phyloP scores from a whole-genome alignment of 2,797 vertebrate genomes.

The Cyprinella venusta region DNA sequence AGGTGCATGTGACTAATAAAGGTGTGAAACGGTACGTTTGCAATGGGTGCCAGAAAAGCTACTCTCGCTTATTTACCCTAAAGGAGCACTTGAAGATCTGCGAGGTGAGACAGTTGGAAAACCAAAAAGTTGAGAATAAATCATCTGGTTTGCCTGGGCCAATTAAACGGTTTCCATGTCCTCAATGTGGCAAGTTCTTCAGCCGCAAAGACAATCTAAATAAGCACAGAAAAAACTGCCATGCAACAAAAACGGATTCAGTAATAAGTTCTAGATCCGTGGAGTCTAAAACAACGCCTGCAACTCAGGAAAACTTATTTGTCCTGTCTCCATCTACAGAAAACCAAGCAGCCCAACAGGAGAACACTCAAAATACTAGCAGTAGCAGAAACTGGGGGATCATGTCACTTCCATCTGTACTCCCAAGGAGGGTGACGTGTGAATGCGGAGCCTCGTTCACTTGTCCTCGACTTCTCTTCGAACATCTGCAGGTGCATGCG shows the following conservation, averaged over 20 bases:
- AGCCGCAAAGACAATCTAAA: slow-evolving; percentile 81
- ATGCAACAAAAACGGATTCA: slow-evolving; percentile 53
- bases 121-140: slow-evolving; percentile 31
- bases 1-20: slow-evolving; percentile 65
- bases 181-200: slow-evolving; percentile 74
- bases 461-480: slow-evolving; percentile 78
- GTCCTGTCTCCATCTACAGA: slow-evolving; percentile 57
- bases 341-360: slow-evolving; percentile 47
- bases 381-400: slow-evolving; percentile 77
- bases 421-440: slow-evolving; percentile 81
- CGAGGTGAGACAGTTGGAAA: slow-evolving; percentile 59
- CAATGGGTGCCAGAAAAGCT: slow-evolving; percentile 78
- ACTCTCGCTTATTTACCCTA: slow-evolving; percentile 74
- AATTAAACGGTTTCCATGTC: slow-evolving; percentile 74
- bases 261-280: slow-evolving; percentile 46
- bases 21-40: slow-evolving; percentile 76
- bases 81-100: slow-evolving; percentile 81
- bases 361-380: slow-evolving; percentile 58
- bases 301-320: slow-evolving; percentile 56
- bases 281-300: slow-evolving; percentile 42
- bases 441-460: slow-evolving; percentile 81
- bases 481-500: slow-evolving; percentile 81
- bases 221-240: slow-evolving; percentile 75
- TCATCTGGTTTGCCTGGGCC: slow-evolving; percentile 50
- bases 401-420: slow-evolving; percentile 81